Evolutionary conservation across 2,113 vertebrate species (phyloP).

Genomic region (Poeciliopsis retropinna): DNA sequence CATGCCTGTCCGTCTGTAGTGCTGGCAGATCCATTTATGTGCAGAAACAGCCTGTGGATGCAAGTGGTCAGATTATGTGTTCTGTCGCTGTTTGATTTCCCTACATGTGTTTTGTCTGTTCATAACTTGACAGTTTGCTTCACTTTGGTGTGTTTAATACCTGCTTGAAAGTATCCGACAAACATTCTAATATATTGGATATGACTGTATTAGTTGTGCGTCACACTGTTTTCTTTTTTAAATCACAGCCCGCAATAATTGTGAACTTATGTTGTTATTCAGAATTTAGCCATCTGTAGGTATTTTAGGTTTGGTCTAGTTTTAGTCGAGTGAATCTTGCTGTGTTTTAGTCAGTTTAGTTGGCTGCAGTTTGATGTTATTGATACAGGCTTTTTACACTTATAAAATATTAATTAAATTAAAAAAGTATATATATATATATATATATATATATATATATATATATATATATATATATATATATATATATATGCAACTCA

Average conservation of each 20-base stretch:
- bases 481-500: no score
- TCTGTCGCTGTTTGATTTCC: constrained; percentile 1
- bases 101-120: not conserved
- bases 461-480: no score
- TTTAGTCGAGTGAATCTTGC: not conserved
- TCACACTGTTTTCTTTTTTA: not conserved
- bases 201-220: not conserved
- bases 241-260: not conserved
- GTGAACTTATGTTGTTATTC: not conserved
- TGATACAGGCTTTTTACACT: no score
- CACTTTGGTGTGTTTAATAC: not conserved
- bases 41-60: constrained; percentile 12
- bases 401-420: not conserved
- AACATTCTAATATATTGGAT: not conserved
- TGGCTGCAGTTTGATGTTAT: not conserved
- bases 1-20: constrained; percentile 32
- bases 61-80: not conserved
- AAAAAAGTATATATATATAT: not conserved
- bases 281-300: not conserved
- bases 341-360: not conserved
- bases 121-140: not conserved
- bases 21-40: constrained; percentile 31
- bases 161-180: not conserved
- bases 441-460: no score
- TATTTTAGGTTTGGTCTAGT: not conserved